Evolutionary conservation across 1,140 invertebrate species (phyloP), one percentile per base, ranked within the genome.

Genomic region (Callitettix versicolor): DNA sequence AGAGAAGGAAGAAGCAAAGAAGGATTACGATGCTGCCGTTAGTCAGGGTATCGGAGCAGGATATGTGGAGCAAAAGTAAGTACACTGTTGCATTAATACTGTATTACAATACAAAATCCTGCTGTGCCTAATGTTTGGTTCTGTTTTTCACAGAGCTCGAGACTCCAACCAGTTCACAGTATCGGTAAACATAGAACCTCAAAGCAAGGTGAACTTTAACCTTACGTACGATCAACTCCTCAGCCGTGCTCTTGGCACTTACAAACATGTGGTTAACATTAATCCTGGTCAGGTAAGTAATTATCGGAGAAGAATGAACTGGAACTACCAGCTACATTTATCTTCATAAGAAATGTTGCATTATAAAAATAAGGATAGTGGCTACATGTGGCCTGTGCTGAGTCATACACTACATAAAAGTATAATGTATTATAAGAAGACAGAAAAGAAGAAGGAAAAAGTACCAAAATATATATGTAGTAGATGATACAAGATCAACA

Each of bases 201-300:
- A 73, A 42, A 74, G 69, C 3, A 76, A 76, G 61, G 78, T 76
- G 0, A 68, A 71, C 0, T 84, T 83, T 65, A 79, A 81, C 58
- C 65, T 83, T 46, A 80, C 76, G 0, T 83, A 82, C 62, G 81
- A 84, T 65, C 79, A 82, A 67, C 61, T 84, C 4, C 65, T 84
- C 9, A 64, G 67, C 2, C 68, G 79, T 5, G 68, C 75, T 33
- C 70, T 76, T 43, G 77, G 76, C 2, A 67, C 73, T 9, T 84
- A 84, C 67, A 76, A 79, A 61, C 71, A 81, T 51, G 73, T 74
- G 14, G 70, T 82, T 12, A 81, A 82, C 62, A 66, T 82, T 36
- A 74, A 78, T 62, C 79, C 80, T 0, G 76, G 76, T 40, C 68
- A 70, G 65, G 68, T 70, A 62, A 50, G 48, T 34, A 53, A n/a